These are phyloP conservation scores for Protobothrops flavoviridis DNA, from an alignment of 2,113 vertebrate species.

Conservation along the genomic window DNA sequence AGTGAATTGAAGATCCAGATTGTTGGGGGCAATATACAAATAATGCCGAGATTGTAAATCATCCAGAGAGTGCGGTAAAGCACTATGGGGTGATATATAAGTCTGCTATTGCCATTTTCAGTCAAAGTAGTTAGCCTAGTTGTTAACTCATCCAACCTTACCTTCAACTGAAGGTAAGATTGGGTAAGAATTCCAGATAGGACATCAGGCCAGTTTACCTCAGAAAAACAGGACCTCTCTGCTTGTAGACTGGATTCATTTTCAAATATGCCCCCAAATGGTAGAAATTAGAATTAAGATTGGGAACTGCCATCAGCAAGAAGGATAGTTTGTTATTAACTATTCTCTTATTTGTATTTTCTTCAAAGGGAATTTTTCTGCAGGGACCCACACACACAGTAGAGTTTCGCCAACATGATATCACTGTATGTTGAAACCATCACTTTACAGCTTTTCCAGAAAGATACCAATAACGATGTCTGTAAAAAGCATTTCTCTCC, in stretches of 20 bases:
- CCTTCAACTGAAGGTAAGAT: slow-evolving; percentile 41
- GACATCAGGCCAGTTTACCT: slow-evolving; percentile 24
- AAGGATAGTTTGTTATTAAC: slow-evolving; percentile 31
- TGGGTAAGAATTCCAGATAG: slow-evolving; percentile 38
- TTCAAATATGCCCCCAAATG: background rate
- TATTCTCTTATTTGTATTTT: slow-evolving; percentile 29
- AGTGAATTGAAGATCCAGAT: background rate
- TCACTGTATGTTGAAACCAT: slow-evolving; percentile 67
- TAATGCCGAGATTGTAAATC: background rate
- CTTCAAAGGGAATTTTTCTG: slow-evolving; percentile 45
- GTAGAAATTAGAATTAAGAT: background rate
- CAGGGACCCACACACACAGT: slow-evolving; percentile 29
- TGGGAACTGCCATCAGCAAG: background rate
- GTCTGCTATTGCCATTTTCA: slow-evolving; percentile 17
- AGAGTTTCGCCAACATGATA: slow-evolving; percentile 44
- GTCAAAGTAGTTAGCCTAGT: slow-evolving; percentile 46
- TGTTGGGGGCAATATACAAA: background rate
- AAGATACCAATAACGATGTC: slow-evolving; percentile 1
- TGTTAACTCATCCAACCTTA: slow-evolving; percentile 8
- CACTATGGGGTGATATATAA: background rate
- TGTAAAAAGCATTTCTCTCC: slow-evolving; percentile 71
- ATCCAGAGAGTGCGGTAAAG: background rate
- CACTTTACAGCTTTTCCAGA: slow-evolving; percentile 41
- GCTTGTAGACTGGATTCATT: background rate
- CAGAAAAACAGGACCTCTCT: slow-evolving; percentile 23